Percentiles rank a stretch among this genome's conserved stretches.
Conservation (phyloP, 2,888 invertebrate species). For the Clistopyga incitator region DNA sequence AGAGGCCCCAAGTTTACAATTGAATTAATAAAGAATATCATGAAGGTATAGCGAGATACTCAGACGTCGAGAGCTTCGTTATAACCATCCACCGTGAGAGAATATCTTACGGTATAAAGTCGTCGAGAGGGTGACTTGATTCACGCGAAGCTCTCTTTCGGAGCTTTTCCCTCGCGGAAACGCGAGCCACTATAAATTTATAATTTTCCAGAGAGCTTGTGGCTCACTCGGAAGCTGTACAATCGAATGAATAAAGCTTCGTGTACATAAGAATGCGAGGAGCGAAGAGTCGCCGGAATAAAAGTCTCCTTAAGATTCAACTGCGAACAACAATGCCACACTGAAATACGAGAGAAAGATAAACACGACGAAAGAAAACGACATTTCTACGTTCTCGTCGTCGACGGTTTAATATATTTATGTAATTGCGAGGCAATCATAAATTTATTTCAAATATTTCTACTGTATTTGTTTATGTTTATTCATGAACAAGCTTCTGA, state of each 20-base stretch:
- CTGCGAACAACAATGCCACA: constrained; percentile 46
- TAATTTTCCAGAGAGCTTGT: constrained; percentile 53
- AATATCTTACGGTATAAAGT: constrained; percentile 10
- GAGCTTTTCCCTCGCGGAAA: constrained; percentile 27
- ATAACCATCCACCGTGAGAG: constrained; percentile 30
- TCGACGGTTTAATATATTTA: constrained; percentile 26
- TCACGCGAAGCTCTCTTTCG: constrained; percentile 26
- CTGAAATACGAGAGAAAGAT: constrained; percentile 2
- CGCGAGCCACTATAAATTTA: constrained; percentile 52
- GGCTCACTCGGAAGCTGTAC: constrained; percentile 16
- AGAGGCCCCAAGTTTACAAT: constrained; percentile 59
- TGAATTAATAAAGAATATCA: constrained; percentile 69
- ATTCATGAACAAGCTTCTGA: no score
- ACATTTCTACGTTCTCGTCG: constrained; percentile 12
- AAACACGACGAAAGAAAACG: constrained; percentile 2
- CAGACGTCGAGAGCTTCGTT: constrained; percentile 39
- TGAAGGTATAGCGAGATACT: constrained; percentile 30
- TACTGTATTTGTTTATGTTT: no score
- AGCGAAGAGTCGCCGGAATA: constrained; percentile 1
- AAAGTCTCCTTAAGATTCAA: constrained; percentile 47
- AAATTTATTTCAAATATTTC: no score
- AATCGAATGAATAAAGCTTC: constrained; percentile 53
- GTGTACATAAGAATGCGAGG: neutral
- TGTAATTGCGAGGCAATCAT: constrained; percentile 42
- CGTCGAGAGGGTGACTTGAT: constrained; percentile 33